Base-by-base conservation (phyloP, 2,113 vertebrate species). In the Platycercus adscitus region DNA sequence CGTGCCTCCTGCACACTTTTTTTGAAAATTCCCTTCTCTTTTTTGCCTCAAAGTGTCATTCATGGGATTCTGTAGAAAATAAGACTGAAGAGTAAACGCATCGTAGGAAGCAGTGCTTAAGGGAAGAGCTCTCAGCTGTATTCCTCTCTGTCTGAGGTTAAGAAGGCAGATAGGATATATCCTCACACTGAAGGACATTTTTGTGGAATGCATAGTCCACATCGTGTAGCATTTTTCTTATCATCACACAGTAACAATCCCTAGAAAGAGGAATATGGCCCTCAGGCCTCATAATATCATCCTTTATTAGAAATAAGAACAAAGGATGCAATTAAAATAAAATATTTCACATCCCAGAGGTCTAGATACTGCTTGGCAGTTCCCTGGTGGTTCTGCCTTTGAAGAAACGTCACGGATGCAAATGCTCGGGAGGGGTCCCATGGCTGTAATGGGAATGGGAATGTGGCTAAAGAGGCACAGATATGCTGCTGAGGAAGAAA, bases 321-420 rank as follows among this genome's bases (percentile, higher is more conserved):
- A 96, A 94, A 94, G 92, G 69, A 97, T 95, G 95, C 95, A 95
- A 96, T 97, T 96, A 96, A 95, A 94, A 95, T 65, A 90, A 96
- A 96, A 94, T 94, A 96, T 87, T 95, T 94, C 47, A 7, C 47
- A 52, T 78, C 93, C 90, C 92, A 91, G 80, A 86, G 80, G 95
- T 16, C 52, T 91, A 13, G 73, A 83, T 89, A 39, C 80, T 50
- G 83, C 41, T 79, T 76, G 61, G 77, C 65, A 39, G 81, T 61
- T 95, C 95, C 91, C 96, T 72, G 61, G 61, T 93, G 92, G 41
- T 72, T 83, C 52, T 24, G 18, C 21, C 44, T 58, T 90, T 6
- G 69, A 84, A 76, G 86, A 64, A 52, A 41, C 3, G 0, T 64
- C 68, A 11, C 0, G 4, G 88, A 90, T 3, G 10, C 0, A 11